These are phyloP conservation scores for Coenonympha arcania DNA, from an alignment of 2,888 invertebrate genomes.

Conservation along the genomic window DNA sequence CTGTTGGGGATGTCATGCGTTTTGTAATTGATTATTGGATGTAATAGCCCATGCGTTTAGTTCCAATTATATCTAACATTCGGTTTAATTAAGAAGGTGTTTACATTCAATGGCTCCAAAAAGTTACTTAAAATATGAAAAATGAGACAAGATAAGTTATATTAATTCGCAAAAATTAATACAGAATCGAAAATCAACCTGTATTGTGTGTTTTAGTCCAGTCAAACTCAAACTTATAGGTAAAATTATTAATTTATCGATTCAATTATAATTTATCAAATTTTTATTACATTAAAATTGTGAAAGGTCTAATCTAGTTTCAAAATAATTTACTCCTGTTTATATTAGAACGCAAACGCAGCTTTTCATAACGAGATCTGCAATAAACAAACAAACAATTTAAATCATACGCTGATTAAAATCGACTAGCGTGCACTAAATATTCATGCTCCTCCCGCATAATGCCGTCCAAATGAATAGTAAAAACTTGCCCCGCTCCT, in stretches of 20 bases:
- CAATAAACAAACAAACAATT: constrained; percentile 29
- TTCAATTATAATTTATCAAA: neutral
- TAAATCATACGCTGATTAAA: constrained; percentile 31
- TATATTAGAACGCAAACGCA: constrained; percentile 3
- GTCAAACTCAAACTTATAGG: too few species aligned
- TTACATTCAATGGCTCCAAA: neutral
- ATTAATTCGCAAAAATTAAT: too few species aligned
- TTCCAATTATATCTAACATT: neutral
- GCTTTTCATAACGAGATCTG: constrained; percentile 16
- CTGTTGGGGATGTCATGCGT: constrained; percentile 33
- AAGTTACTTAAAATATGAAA: too few species aligned
- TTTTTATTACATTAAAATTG: too few species aligned
- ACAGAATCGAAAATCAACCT: too few species aligned
- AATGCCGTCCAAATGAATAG: constrained; percentile 55
- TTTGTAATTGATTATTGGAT: constrained; percentile 21
- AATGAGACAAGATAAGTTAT: too few species aligned
- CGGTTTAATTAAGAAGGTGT: too few species aligned
- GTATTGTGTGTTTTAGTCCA: too few species aligned
- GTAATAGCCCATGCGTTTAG: neutral
- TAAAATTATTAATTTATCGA: too few species aligned
- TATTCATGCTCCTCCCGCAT: constrained; percentile 36
- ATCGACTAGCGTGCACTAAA: constrained; percentile 30
- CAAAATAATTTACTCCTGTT: constrained; percentile 1
- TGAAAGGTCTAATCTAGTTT: neutral
- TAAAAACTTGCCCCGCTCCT: constrained; percentile 51